phyloP scores from a whole-genome alignment of 2,888 invertebrate species.

The Matsumyia berberina region DNA sequence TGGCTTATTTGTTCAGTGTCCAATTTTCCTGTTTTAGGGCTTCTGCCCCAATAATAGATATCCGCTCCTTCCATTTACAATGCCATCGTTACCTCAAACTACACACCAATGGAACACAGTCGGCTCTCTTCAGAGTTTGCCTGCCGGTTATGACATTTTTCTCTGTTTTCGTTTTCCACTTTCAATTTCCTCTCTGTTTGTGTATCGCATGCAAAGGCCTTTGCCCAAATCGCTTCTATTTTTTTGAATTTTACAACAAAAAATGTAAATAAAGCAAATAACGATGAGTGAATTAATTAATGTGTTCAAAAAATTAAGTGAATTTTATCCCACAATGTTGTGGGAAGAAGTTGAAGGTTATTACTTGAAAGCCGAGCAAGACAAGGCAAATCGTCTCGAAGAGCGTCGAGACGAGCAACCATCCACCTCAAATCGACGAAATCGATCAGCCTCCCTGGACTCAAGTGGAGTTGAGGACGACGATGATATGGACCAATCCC shows the following conservation, averaged over 20 bases:
- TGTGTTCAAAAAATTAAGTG: slow-evolving; percentile 80
- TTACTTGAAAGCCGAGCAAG: slow-evolving; percentile 66
- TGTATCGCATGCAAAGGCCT: not conserved
- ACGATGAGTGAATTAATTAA: slow-evolving; percentile 81
- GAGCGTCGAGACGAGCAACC: not conserved
- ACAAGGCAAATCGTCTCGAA: not conserved
- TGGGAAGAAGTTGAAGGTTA: slow-evolving; percentile 81
- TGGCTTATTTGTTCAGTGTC: too few relatives aligned
- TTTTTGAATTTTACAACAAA: not conserved
- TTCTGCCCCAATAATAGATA: too few relatives aligned
- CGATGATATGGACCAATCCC: not conserved
- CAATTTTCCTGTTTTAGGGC: too few relatives aligned
- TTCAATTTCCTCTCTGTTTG: slow-evolving; percentile 45
- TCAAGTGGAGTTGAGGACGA: slow-evolving; percentile 18
- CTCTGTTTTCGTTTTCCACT: slow-evolving; percentile 14
- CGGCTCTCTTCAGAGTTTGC: not conserved
- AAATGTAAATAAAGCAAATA: slow-evolving; percentile 31
- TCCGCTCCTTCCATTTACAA: too few relatives aligned
- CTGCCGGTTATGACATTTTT: not conserved
- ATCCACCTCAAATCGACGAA: not conserved
- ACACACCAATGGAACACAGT: not conserved
- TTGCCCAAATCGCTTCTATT: not conserved
- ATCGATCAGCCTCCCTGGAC: not conserved
- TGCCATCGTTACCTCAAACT: not conserved
- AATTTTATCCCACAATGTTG: slow-evolving; percentile 78